Evolutionary conservation across 1,140 invertebrate species (phyloP).

Genomic region (Heterodera schachtii): DNA sequence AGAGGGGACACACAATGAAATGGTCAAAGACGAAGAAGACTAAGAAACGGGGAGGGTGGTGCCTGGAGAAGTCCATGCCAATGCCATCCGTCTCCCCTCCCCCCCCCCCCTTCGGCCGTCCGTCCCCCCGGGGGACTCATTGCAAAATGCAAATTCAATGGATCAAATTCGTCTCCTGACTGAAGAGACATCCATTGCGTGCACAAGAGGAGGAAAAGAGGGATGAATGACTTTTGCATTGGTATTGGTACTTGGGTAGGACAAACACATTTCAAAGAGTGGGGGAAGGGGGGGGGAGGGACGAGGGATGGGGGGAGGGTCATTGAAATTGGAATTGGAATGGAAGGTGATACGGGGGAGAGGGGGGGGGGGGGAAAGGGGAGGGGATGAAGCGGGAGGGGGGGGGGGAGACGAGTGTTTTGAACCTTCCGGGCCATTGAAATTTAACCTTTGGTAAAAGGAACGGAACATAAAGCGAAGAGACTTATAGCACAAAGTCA

Average conservation of each 20-base stretch:
- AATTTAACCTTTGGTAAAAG: no score
- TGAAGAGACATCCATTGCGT: slow-evolving; percentile 9
- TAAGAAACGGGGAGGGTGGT: no score
- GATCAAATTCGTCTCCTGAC: slow-evolving; percentile 14
- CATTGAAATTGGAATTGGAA: no score
- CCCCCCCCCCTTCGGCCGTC: background rate
- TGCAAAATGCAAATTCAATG: slow-evolving; percentile 18
- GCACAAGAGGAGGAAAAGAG: background rate
- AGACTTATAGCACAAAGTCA: no score
- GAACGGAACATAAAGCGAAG: no score
- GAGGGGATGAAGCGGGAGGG: no score
- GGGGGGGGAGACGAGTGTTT: no score
- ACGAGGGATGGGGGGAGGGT: no score
- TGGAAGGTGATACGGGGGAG: no score
- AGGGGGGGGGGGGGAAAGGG: no score
- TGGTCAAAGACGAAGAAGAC: background rate
- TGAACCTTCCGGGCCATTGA: no score
- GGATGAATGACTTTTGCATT: background rate
- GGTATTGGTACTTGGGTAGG: background rate
- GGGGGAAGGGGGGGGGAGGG: no score
- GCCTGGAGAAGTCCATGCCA: background rate
- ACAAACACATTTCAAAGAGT: background rate
- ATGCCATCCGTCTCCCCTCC: background rate
- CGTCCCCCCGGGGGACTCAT: background rate
- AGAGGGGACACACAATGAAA: background rate